These are phyloP conservation scores for Eledona agricola DNA, from an alignment of 2,888 invertebrate genomes.

Conservation along the genomic window DNA sequence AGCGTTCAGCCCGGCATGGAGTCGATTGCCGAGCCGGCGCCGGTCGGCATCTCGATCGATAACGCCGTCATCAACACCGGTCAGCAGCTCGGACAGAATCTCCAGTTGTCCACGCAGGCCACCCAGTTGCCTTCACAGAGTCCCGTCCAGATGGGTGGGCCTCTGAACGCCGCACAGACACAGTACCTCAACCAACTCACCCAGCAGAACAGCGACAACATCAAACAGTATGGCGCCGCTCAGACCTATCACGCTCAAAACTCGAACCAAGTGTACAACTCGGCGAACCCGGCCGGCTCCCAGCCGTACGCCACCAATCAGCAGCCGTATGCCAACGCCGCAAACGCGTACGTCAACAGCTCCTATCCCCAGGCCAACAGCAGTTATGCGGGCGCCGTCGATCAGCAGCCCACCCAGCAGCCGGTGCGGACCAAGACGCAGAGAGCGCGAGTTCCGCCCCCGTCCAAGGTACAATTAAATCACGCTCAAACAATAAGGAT, in stretches of 20 bases:
- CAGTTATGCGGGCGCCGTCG: slow-evolving; percentile 41
- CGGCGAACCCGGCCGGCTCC: slow-evolving; percentile 34
- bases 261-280: slow-evolving; percentile 36
- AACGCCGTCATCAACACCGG: slow-evolving; percentile 38
- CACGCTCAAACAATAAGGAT: too few relatives aligned
- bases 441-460: slow-evolving; percentile 81
- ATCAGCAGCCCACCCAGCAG: slow-evolving; percentile 51
- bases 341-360: slow-evolving; percentile 50
- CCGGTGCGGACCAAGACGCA: slow-evolving; percentile 70
- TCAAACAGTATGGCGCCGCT: slow-evolving; percentile 51
- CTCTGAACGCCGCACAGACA: slow-evolving; percentile 67
- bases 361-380: slow-evolving; percentile 45
- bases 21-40: slow-evolving; percentile 35
- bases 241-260: slow-evolving; percentile 46
- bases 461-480: slow-evolving; percentile 89
- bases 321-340: slow-evolving; percentile 49
- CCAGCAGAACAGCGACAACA: slow-evolving; percentile 63
- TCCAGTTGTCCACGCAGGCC: slow-evolving; percentile 42
- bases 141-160: slow-evolving; percentile 58
- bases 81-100: slow-evolving; percentile 37
- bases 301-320: slow-evolving; percentile 45
- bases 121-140: slow-evolving; percentile 46
- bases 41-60: slow-evolving; percentile 36
- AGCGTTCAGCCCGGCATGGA: slow-evolving; percentile 63
- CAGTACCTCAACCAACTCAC: slow-evolving; percentile 69